Conservation (phyloP, 2,797 vertebrate species). For the Ctenosaura bakeri region DNA sequence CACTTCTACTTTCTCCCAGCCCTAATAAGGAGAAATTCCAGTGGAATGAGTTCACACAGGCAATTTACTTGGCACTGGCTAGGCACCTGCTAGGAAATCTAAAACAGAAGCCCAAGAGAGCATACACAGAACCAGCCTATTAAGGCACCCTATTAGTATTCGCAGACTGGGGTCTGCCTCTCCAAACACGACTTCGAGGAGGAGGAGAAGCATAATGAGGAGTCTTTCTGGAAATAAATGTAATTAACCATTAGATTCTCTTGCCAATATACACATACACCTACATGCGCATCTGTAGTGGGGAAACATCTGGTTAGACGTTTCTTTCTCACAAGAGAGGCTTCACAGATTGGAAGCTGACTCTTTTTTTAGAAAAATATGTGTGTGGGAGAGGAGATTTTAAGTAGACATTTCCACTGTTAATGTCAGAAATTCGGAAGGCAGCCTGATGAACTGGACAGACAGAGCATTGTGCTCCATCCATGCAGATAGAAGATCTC, state of each 20-base stretch:
- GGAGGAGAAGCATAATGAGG: constrained; percentile 35
- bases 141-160: constrained; percentile 46
- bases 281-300: no score
- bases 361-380: no score
- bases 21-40: constrained; percentile 10
- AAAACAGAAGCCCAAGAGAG: background rate
- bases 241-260: constrained; percentile 40
- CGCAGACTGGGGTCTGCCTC: constrained; percentile 35
- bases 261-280: background rate
- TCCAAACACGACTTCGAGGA: constrained; percentile 46
- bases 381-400: no score
- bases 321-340: no score
- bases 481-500: no score
- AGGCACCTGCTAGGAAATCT: constrained; percentile 23
- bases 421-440: no score
- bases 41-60: background rate
- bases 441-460: no score
- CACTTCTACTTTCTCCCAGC: background rate
- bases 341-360: no score
- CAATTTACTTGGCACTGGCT: background rate
- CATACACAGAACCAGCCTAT: constrained; percentile 25
- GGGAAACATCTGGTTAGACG: no score
- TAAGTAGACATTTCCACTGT: no score
- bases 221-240: constrained; percentile 57
- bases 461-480: no score